A percentile compares a stretch with the other conserved stretches of the same genome.
Conservation (phyloP, 1,140 invertebrate genomes). For the Meloidogyne chitwoodi region DNA sequence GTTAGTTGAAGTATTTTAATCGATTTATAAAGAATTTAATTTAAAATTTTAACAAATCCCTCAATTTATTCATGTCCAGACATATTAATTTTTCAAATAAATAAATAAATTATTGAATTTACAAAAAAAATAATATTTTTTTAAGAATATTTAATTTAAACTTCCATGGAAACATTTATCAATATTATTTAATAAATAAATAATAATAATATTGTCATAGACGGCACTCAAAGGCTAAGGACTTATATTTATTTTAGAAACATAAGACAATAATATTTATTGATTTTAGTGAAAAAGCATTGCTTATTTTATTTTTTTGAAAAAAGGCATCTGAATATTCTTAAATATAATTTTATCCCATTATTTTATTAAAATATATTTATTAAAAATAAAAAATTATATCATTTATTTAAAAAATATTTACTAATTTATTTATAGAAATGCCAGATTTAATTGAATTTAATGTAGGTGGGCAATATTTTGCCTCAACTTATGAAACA, state of each 20-base stretch:
- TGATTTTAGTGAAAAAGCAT: not conserved
- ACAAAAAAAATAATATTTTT: no score
- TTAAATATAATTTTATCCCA: no score
- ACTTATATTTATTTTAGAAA: not conserved
- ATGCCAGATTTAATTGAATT: constrained; percentile 46
- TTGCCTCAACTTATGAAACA: constrained; percentile 41
- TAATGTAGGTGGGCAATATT: constrained; percentile 41
- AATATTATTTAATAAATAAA: not conserved
- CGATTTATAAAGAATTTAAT: not conserved
- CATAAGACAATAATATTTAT: not conserved
- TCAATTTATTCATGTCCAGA: not conserved
- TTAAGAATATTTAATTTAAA: not conserved
- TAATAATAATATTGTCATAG: not conserved
- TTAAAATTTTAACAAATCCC: not conserved
- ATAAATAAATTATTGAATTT: no score
- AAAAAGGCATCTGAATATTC: no score
- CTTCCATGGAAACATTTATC: not conserved
- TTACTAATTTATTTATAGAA: constrained; percentile 6
- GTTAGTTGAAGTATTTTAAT: not conserved
- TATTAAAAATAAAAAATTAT: not conserved
- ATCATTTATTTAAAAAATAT: no score
- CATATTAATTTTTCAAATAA: no score
- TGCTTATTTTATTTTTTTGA: no score
- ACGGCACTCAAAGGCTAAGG: not conserved
- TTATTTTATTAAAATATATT: no score